Conservation (phyloP, 2,797 vertebrate genomes). For the Halcyon badia region DNA sequence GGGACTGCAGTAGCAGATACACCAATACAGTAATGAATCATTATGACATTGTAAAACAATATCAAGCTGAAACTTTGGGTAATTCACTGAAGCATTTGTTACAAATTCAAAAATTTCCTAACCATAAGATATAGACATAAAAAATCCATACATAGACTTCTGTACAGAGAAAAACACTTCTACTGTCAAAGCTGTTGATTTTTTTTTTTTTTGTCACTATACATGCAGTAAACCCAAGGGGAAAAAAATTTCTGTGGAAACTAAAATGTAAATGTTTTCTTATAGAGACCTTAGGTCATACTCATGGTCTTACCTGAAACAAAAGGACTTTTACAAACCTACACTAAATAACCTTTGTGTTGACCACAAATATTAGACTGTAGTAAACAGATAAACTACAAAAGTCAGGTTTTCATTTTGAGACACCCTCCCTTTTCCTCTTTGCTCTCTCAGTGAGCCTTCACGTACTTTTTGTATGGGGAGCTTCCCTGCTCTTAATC, state of each 20-base stretch:
- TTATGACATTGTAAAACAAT: neutral
- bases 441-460: neutral
- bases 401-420: neutral
- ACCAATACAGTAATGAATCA: slow-evolving; percentile 13
- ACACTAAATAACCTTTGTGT: neutral
- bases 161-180: neutral
- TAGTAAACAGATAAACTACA: neutral
- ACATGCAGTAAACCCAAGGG: neutral
- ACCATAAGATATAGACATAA: neutral
- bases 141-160: neutral
- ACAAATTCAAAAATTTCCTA: neutral
- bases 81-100: neutral
- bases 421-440: neutral
- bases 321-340: neutral
- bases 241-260: neutral
- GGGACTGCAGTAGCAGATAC: neutral
- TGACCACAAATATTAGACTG: neutral
- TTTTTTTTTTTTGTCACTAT: neutral
- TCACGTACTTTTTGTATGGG: neutral
- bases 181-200: neutral
- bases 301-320: neutral
- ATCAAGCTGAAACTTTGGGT: neutral
- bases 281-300: neutral
- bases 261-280: neutral
- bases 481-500: neutral